A percentile compares a stretch with the other conserved stretches of the same genome.
Evolutionary conservation across 2,113 vertebrate genomes (phyloP).

Genomic region (Oncorhynchus kisutch): DNA sequence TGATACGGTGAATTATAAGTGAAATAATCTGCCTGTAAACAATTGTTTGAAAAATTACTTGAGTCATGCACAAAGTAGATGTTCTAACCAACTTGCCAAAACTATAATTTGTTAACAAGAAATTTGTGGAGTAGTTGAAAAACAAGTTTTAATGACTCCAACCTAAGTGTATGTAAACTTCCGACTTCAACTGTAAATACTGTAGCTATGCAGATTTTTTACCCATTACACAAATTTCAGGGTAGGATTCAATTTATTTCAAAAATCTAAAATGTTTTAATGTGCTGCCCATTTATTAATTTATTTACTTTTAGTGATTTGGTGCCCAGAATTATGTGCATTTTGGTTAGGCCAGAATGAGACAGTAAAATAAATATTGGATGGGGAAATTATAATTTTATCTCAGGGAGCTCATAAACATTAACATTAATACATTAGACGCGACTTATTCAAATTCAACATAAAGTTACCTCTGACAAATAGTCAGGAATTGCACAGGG

Average conservation of each 20-base stretch:
- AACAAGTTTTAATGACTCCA: too few species aligned
- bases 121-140: too few species aligned
- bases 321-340: not conserved
- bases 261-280: not conserved
- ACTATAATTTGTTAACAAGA: too few species aligned
- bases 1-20: too few species aligned
- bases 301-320: not conserved
- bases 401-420: conserved; percentile 45
- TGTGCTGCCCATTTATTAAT: not conserved
- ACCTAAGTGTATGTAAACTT: too few species aligned
- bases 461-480: not conserved
- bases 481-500: not conserved
- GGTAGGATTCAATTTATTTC: not conserved
- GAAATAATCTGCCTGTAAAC: too few species aligned
- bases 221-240: not conserved
- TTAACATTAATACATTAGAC: conserved; percentile 34
- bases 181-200: not conserved
- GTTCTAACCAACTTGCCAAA: too few species aligned
- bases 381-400: conserved; percentile 37
- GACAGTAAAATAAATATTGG: conserved; percentile 43
- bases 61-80: too few species aligned
- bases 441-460: not conserved
- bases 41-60: too few species aligned
- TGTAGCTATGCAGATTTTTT: not conserved
- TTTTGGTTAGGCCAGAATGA: not conserved